Evolutionary conservation across 2,113 vertebrate species (phyloP), one percentile per base, ranked within the genome.

Genomic region (Mesembrinibis cayennensis): DNA sequence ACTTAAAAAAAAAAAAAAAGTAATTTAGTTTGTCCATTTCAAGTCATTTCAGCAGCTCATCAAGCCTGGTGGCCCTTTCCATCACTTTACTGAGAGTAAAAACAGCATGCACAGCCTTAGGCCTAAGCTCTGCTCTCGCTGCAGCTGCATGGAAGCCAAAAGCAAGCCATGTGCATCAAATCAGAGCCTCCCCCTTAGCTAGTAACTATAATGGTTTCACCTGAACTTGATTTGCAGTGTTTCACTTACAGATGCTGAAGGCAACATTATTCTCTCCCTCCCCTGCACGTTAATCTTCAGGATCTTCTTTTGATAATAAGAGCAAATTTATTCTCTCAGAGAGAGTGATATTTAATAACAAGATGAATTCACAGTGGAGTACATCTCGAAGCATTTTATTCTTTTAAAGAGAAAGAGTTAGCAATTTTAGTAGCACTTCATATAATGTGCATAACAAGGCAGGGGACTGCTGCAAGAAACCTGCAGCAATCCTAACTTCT

Each of bases 191-290:
- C n/a, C n/a, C 69, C 29, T 53, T 6, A 34, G 18, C 10, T 5
- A 16, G 36, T 16, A 23, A 49, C 23, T 1, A 1, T 0, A 62
- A 6, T 0, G 0, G 30, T 2, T 34, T 11, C 70, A 79, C 62
- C 74, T 50, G 47, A 71, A 70, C 26, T 4, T 0, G 0, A 18
- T 40, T 25, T 49, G 36, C 59, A 71, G 18, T 1, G 3, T 14
- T 77, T 36, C 5, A 2, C 38, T 69, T 11, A 8, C 42, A 76
- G 30, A 22, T 4, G 7, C 6, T 2, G 21, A 44, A 56, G 25
- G 18, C 22, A 89, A 59, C 34, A 12, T 36, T 18, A 19, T 11
- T 22, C 11, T 42, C 42, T 36, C 13, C 12, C 26, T 5, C 30
- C 13, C 7, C 26, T 2, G 6, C 15, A 5, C 21, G 7, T n/a